Percentiles rank a stretch among this genome's conserved stretches.
Conservation (phyloP, 2,888 invertebrate species). For the Epistrophe eligans region DNA sequence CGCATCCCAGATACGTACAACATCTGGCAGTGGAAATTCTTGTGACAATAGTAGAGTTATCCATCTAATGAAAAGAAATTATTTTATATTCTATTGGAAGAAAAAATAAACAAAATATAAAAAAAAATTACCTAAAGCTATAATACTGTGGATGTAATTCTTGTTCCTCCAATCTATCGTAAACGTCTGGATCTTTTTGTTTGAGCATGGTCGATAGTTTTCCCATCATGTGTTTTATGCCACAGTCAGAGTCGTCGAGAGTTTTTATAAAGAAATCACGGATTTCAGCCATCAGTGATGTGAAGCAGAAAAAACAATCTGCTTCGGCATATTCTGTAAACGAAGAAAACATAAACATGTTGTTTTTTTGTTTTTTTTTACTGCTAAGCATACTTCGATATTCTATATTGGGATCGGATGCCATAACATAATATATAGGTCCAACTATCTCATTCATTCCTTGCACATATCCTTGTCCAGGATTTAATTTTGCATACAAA, state of each 20-base stretch:
- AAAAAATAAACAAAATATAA: not conserved
- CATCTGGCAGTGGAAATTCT: conserved; percentile 98
- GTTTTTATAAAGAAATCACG: conserved; percentile 98
- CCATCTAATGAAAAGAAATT: conserved; percentile 87
- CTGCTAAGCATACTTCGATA: conserved; percentile 88
- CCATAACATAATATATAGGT: conserved; percentile 98
- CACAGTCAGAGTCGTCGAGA: conserved; percentile 95
- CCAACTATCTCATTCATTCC: conserved; percentile 99
- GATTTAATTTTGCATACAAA: conserved; percentile 98
- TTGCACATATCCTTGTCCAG: conserved; percentile 97
- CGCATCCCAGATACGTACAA: conserved; percentile 98
- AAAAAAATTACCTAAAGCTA: conserved; percentile 90
- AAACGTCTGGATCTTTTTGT: conserved; percentile 90
- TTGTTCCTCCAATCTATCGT: conserved; percentile 90
- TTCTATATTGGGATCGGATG: conserved; percentile 92
- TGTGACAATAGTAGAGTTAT: conserved; percentile 97
- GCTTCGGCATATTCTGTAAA: conserved; percentile 95
- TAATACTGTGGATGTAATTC: conserved; percentile 98
- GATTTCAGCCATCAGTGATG: conserved; percentile 98
- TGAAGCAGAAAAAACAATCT: conserved; percentile 99
- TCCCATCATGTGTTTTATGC: conserved; percentile 95
- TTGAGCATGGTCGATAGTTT: conserved; percentile 91
- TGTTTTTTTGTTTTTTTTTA: not conserved
- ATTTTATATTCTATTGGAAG: not conserved
- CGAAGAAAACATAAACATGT: not conserved